Percentiles rank a stretch among this genome's conserved stretches.
phyloP scores from a whole-genome alignment of 1,140 invertebrate genomes.

The Polypedilum pembai region DNA sequence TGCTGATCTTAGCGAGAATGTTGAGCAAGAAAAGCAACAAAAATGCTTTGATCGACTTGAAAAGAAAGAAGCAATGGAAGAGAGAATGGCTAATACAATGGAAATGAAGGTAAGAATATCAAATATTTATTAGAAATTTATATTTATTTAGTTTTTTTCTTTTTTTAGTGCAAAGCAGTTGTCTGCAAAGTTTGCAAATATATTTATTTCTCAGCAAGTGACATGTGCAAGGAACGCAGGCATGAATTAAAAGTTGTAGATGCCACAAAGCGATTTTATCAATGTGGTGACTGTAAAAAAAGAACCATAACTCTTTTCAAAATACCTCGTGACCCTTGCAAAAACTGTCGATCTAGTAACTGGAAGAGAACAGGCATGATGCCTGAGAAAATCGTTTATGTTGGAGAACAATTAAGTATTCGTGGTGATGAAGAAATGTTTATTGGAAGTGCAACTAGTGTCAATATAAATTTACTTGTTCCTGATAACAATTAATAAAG shows the following conservation, averaged over 20 bases:
- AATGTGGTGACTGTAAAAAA: slow-evolving; percentile 77
- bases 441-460: slow-evolving; percentile 46
- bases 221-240: slow-evolving; percentile 71
- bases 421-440: slow-evolving; percentile 65
- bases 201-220: slow-evolving; percentile 72
- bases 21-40: slow-evolving; percentile 66
- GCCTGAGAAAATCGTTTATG: slow-evolving; percentile 53
- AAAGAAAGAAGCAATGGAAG: slow-evolving; percentile 83
- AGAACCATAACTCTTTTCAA: slow-evolving; percentile 69
- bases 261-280: slow-evolving; percentile 82
- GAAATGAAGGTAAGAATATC: slow-evolving; percentile 50
- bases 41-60: slow-evolving; percentile 84
- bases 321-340: slow-evolving; percentile 67
- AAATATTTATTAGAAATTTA: not conserved
- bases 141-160: not conserved
- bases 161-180: slow-evolving; percentile 67
- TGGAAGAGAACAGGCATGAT: slow-evolving; percentile 78
- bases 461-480: not conserved
- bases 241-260: slow-evolving; percentile 71
- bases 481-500: not conserved
- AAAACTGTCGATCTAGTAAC: slow-evolving; percentile 61
- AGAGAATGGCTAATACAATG: slow-evolving; percentile 81
- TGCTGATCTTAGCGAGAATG: slow-evolving; percentile 61
- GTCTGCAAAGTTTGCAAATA: slow-evolving; percentile 85
- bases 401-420: slow-evolving; percentile 53